Evolutionary conservation across 1,140 invertebrate genomes (phyloP), one percentile per base, ranked within the genome.

Genomic region (Dendrolimus punctatus): DNA sequence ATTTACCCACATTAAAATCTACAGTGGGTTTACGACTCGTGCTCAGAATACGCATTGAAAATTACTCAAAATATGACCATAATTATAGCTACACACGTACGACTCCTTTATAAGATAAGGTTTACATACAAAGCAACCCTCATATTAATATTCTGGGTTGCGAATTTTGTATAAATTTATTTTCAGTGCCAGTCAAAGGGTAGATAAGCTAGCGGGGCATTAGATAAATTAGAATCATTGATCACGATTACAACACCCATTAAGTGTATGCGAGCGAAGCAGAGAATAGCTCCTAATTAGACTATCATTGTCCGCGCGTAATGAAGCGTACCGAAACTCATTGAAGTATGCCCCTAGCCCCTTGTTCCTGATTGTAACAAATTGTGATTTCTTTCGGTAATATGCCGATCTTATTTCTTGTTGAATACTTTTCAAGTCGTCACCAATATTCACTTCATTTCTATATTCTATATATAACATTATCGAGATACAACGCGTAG

Each of bases 221-320:
- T 60, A 23, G 48, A 40, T 39, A 62, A 66, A 57, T 66, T 46
- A 52, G 51, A 63, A 58, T 64, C 55, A 64, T 71, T 68, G 68
- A 73, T 75, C 69, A 68, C 74, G 73, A 82, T 80, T 79, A 82
- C 72, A 60, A 65, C 63, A 62, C 59, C 71, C 70, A 76, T 83
- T 83, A 73, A 59, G 53, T 51, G 53, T 53, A 58, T 6, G 62
- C 59, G 75, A 58, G 70, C 82, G 79, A 80, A 62, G 78, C 73
- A 74, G 23, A 23, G 23, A 85, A 85, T 82, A 76, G 71, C 62
- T 71, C 60, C 71, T 80, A 82, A 85, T 83, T 82, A 85, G 69
- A 73, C 71, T 75, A 79, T 84, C 71, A 77, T 82, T 84, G 77
- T 80, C 68, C 56, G 70, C 57, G 77, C 58, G 61, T 73, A 80